Conservation (phyloP, 2,113 vertebrate species). For the Tamias sibiricus region DNA sequence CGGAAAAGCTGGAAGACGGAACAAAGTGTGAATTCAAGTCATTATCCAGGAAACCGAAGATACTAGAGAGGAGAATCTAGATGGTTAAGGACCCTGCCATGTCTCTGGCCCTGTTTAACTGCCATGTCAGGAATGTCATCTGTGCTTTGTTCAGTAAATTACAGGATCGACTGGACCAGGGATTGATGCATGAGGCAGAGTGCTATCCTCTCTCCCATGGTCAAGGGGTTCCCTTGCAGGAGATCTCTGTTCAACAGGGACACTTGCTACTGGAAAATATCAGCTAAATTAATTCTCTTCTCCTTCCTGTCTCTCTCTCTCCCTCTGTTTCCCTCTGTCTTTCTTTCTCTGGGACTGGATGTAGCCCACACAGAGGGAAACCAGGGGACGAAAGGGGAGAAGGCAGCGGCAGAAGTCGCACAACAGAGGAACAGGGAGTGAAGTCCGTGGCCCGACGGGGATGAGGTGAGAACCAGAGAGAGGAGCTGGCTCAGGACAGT, state of each 20-base stretch:
- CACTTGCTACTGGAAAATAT: not conserved
- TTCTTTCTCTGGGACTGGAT: not conserved
- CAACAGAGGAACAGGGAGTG: not conserved
- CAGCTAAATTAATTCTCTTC: not conserved
- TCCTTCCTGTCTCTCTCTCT: not conserved
- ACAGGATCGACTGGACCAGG: not conserved
- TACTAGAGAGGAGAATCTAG: not conserved
- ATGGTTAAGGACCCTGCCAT: not conserved
- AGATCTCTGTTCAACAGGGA: not conserved
- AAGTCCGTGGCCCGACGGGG: rapidly evolving
- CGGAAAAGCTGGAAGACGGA: slow-evolving; percentile 86
- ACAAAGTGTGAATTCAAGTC: not conserved
- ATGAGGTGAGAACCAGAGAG: not conserved
- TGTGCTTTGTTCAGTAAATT: not conserved
- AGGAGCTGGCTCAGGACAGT: not conserved
- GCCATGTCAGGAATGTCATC: not conserved
- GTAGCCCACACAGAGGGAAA: not conserved
- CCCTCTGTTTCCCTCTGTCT: not conserved
- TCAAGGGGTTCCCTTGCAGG: not conserved
- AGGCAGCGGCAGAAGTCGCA: not conserved
- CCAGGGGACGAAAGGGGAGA: not conserved
- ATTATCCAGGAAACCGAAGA: not conserved
- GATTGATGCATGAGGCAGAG: not conserved
- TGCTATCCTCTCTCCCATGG: not conserved
- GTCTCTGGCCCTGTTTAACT: not conserved